Conservation (phyloP, 2,113 vertebrate genomes). For the Neolamprologus sp. region DNA sequence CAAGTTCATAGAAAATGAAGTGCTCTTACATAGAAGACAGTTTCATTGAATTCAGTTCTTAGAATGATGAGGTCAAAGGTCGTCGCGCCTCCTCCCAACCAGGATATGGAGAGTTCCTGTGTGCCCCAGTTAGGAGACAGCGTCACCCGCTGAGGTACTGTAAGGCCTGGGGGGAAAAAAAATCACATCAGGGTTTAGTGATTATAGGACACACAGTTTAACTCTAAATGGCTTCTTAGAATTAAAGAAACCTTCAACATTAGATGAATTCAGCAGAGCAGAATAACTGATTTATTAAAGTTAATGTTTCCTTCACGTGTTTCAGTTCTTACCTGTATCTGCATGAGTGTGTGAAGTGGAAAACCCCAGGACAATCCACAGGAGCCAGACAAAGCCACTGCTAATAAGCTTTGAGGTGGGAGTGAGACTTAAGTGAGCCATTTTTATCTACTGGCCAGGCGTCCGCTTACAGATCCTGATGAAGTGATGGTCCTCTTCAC, state of each 20-base stretch:
- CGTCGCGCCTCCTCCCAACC: conserved; percentile 46
- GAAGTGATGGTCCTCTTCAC: background rate
- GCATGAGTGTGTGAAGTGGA: background rate
- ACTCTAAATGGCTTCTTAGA: background rate
- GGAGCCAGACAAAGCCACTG: conserved; percentile 5
- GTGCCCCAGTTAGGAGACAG: background rate
- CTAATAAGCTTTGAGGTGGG: background rate
- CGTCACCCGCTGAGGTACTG: conserved; percentile 50
- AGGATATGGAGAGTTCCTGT: conserved; percentile 61
- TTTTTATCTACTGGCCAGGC: background rate
- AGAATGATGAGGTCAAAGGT: conserved; percentile 66
- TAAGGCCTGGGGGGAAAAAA: background rate
- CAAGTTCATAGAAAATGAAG: background rate
- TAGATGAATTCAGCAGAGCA: background rate
- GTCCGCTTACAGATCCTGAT: background rate
- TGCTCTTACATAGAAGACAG: conserved; percentile 55
- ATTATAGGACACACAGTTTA: background rate
- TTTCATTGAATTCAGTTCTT: conserved; percentile 63
- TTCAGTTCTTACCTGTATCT: conserved; percentile 28
- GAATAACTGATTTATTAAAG: background rate
- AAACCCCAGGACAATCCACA: conserved; percentile 19
- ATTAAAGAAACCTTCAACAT: background rate
- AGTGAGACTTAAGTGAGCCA: conserved; percentile 2
- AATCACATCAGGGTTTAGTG: background rate
- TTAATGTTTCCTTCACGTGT: background rate